These are phyloP conservation scores for Tuberolachnus salignus DNA, from an alignment of 2,888 invertebrate genomes.

Conservation along the genomic window DNA sequence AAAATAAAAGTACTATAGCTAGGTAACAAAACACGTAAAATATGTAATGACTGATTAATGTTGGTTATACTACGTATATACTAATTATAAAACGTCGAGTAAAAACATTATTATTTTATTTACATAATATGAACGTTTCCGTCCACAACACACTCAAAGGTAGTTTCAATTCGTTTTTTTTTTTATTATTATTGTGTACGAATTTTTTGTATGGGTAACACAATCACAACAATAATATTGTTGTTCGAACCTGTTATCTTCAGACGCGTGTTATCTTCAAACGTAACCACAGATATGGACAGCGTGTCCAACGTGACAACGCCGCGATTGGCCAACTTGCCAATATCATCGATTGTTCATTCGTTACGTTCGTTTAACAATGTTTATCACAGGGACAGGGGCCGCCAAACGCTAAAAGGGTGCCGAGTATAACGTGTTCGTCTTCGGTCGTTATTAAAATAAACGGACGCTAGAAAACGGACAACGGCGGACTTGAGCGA, in stretches of 20 bases:
- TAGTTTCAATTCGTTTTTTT: not conserved
- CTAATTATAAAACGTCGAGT: not conserved
- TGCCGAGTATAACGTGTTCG: not conserved
- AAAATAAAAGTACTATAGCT: not conserved
- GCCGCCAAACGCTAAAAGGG: not conserved
- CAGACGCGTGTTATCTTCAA: too few species aligned
- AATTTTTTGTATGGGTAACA: not conserved
- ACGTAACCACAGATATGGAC: too few species aligned
- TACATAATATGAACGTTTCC: slow-evolving; percentile 9
- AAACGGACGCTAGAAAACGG: not conserved
- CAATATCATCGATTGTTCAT: slow-evolving; percentile 37
- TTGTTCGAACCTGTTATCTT: not conserved
- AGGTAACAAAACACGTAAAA: not conserved
- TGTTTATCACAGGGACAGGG: not conserved
- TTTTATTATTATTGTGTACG: too few species aligned
- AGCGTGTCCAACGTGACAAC: too few species aligned
- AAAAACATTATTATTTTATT: slow-evolving; percentile 14
- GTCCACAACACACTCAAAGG: not conserved
- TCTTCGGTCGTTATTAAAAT: too few species aligned
- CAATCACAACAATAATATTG: not conserved
- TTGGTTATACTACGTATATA: not conserved
- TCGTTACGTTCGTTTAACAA: slow-evolving; percentile 10
- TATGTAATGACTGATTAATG: too few species aligned
- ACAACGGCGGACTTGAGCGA: not conserved
- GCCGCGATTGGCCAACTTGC: not conserved